Conservation (phyloP, 2,113 vertebrate genomes). For the Eupsittula cactorum region DNA sequence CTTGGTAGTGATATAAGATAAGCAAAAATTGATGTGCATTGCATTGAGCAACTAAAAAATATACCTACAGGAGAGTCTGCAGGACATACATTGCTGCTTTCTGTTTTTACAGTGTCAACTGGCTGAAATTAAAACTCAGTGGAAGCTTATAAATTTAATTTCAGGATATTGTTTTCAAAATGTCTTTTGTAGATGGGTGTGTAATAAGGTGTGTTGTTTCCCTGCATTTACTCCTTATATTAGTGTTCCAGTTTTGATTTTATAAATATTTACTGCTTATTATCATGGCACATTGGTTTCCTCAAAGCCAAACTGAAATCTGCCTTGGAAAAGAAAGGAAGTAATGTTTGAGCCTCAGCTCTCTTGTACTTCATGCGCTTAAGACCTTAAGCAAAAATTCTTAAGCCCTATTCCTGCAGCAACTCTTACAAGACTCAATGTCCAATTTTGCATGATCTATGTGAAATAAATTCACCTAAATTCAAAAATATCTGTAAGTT, state of each 20-base stretch:
- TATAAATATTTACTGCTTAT: not conserved
- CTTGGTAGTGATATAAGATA: not conserved
- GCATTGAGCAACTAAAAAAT: not conserved
- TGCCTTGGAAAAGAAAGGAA: not conserved
- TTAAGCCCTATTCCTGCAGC: not conserved
- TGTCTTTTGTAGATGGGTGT: not conserved
- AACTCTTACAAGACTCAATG: not conserved
- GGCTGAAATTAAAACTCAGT: not conserved
- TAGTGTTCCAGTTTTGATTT: not conserved
- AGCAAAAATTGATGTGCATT: fast-evolving
- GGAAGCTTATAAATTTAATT: not conserved
- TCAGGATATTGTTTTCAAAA: not conserved
- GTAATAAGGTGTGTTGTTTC: not conserved
- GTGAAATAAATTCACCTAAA: not conserved
- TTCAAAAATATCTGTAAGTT: not conserved
- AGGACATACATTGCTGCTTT: not conserved
- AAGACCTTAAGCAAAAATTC: not conserved
- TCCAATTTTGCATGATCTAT: not conserved
- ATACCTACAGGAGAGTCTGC: not conserved
- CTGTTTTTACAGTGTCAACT: not conserved
- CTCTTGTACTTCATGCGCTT: not conserved
- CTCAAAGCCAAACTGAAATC: not conserved
- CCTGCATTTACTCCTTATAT: not conserved
- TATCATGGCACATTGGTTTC: not conserved
- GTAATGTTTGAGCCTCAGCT: not conserved